These are phyloP conservation scores for Eonycteris spelaea DNA, from an alignment of 2,113 vertebrate genomes.

Conservation along the genomic window DNA sequence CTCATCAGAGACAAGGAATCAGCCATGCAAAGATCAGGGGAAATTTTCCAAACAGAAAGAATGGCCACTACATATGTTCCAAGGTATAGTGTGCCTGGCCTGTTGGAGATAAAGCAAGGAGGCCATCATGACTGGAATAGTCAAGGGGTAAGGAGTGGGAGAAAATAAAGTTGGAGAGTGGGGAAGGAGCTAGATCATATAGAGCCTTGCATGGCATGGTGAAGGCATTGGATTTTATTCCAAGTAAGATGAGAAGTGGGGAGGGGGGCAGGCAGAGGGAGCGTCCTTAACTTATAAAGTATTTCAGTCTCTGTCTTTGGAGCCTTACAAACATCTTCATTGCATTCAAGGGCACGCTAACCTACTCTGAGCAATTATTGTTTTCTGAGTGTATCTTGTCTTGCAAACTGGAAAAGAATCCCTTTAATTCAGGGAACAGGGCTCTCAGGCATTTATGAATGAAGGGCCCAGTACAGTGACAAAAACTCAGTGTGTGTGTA, in stretches of 20 bases:
- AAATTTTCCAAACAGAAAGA: conserved; percentile 40
- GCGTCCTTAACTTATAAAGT: neutral
- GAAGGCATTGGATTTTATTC: neutral
- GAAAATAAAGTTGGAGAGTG: neutral
- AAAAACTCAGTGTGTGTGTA: neutral
- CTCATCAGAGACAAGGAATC: conserved; percentile 43
- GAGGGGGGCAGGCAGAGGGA: accelerated
- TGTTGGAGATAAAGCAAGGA: neutral
- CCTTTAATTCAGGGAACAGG: neutral
- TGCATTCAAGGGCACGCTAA: neutral
- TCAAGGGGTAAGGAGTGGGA: neutral
- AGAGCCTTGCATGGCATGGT: neutral
- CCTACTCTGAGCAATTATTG: neutral
- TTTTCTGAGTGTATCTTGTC: neutral
- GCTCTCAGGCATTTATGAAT: neutral
- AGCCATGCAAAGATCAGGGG: conserved; percentile 20
- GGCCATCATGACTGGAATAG: neutral
- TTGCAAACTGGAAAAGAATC: neutral
- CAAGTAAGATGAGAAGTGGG: neutral
- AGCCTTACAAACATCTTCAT: neutral
- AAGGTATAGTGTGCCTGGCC: neutral
- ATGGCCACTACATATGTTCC: neutral
- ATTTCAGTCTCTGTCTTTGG: neutral
- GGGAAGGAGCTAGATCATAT: neutral
- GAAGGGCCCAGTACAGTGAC: neutral